These are phyloP conservation scores for Drosophila parabipectinata DNA, from an alignment of 1,140 invertebrate genomes.

Conservation along the genomic window DNA sequence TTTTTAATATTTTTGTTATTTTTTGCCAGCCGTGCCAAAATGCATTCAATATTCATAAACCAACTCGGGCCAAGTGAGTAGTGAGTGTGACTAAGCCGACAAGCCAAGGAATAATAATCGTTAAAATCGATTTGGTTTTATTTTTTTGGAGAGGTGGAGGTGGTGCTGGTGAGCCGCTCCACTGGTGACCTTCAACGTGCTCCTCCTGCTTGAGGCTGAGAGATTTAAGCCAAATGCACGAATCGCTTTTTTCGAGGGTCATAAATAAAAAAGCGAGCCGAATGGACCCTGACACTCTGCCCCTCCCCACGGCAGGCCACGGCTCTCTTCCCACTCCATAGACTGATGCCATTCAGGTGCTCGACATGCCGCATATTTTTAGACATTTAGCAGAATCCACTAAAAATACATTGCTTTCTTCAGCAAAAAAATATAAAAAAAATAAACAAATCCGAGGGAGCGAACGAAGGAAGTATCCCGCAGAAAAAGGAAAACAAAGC, in stretches of 20 bases:
- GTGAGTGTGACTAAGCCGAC: slow-evolving; percentile 63
- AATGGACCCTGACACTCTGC: slow-evolving; percentile 35
- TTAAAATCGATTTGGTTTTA: slow-evolving; percentile 71
- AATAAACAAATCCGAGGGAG: slow-evolving; percentile 8
- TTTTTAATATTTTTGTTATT: slow-evolving; percentile 2
- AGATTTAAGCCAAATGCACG: slow-evolving; percentile 71
- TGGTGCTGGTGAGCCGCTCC: slow-evolving; percentile 28
- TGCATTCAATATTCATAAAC: slow-evolving; percentile 76
- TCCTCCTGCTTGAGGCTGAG: slow-evolving; percentile 14
- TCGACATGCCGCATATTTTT: slow-evolving; percentile 74
- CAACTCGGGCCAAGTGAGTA: slow-evolving; percentile 22
- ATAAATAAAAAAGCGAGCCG: slow-evolving; percentile 76
- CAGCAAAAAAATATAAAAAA: slow-evolving; percentile 31
- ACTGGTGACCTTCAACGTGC: slow-evolving; percentile 61
- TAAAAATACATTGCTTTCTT: slow-evolving; percentile 80
- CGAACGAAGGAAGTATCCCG: slow-evolving; percentile 22
- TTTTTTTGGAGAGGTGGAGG: not conserved
- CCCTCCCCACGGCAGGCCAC: not conserved
- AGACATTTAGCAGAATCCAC: slow-evolving; percentile 78
- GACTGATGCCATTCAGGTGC: slow-evolving; percentile 60
- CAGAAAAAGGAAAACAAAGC: slow-evolving; percentile 59
- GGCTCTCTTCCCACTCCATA: not conserved
- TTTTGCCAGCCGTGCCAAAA: slow-evolving; percentile 36
- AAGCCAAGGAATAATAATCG: slow-evolving; percentile 63
- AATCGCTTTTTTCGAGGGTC: slow-evolving; percentile 65